Base-by-base conservation (phyloP, 2,888 invertebrate species). In the Diachrysia chrysitis region DNA sequence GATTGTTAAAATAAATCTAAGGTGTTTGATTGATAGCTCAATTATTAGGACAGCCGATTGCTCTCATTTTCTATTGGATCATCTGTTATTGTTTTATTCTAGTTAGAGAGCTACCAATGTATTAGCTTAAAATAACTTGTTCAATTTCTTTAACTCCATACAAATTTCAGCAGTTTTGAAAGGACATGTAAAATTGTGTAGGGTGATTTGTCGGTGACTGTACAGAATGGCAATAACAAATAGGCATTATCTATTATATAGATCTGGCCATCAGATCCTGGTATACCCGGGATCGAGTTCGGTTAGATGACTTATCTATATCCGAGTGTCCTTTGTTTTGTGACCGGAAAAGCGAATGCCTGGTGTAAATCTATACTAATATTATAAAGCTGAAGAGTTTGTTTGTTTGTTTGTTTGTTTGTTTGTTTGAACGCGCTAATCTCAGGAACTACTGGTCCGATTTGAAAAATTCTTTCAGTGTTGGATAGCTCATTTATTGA, bases 161-260 rank as follows among this genome's bases (percentile, higher is more conserved):
- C n/a, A n/a, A n/a, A n/a, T n/a, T n/a, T n/a, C n/a, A n/a, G n/a
- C 6, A 29, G 6, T 29, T 29, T 29, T 37, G 16, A 37, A 37
- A 14, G 12, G 14, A 16, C 5, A 46, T 7, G 6, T 48, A 48
- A 10, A 48, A 29, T 29, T n/a, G n/a, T n/a, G n/a, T n/a, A n/a
- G n/a, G n/a, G n/a, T 51, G 19, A 9, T 51, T 19, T 19, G 12
- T 19, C 19, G 12, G 19, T 19, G 48, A 21, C 48, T 57, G 35
- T 61, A 61, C 61, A 37, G 17, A 53, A 37, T 61, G 76, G 61
- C 76, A 66, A n/a, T 58, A 61, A 76, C 51, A 65, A 69, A 77
- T 72, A 54, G 21, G 23, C 21, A 48, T 65, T 66, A 73, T 72
- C 60, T 46, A 57, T 76, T 51, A 58, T n/a, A 35, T 54, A 55